Conservation (phyloP, 2,113 vertebrate species). For the Heterotilapia buettikoferi region DNA sequence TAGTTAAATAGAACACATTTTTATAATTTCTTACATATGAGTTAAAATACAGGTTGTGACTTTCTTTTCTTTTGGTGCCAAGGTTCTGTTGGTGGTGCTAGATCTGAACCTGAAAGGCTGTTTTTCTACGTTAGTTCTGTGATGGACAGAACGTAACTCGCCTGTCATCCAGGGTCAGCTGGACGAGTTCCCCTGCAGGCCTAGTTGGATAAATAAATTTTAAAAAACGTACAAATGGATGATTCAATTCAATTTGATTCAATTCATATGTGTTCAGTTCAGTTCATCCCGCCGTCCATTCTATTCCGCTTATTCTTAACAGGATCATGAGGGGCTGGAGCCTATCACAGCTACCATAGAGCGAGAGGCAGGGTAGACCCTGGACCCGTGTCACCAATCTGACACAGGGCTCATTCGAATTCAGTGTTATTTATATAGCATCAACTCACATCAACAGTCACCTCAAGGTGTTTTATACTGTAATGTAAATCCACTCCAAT, state of each 20-base stretch:
- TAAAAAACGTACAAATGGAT: background rate
- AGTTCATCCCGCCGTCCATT: background rate
- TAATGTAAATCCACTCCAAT: background rate
- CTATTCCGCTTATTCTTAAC: background rate
- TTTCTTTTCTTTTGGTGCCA: background rate
- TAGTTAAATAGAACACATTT: background rate
- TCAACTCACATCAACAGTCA: background rate
- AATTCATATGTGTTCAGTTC: rapidly evolving
- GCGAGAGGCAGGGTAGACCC: rapidly evolving
- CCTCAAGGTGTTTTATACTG: background rate
- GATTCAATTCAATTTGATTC: background rate
- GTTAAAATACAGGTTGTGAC: background rate
- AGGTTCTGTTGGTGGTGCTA: background rate
- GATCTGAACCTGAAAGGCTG: background rate
- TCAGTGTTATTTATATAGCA: background rate
- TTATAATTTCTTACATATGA: background rate
- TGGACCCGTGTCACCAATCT: background rate
- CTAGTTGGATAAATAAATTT: background rate
- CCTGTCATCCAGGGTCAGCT: background rate
- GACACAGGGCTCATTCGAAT: background rate
- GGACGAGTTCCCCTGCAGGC: background rate
- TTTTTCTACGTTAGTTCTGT: background rate
- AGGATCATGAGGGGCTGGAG: background rate
- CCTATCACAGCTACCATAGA: background rate
- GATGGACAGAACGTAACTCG: background rate